These are phyloP conservation scores for Pristionchus exspectatus DNA, from an alignment of 2,888 invertebrate genomes.

Conservation along the genomic window DNA sequence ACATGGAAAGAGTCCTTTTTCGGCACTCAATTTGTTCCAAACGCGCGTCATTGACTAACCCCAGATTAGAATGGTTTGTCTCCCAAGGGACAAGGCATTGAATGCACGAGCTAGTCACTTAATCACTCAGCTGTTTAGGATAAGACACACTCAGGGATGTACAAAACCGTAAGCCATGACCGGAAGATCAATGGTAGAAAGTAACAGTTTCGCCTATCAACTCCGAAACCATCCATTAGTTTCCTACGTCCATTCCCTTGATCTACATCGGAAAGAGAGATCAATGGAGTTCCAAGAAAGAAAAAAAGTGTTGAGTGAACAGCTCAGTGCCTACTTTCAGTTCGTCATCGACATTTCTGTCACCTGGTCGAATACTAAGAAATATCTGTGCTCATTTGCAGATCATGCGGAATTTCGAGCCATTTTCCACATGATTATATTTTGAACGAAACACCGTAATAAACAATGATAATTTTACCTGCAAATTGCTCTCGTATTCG, in stretches of 20 bases:
- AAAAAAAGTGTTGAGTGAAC: background rate
- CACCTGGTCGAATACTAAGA: background rate
- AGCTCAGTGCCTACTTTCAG: background rate
- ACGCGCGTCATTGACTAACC: conserved; percentile 30
- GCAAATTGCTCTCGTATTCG: conserved; percentile 68
- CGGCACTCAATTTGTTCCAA: conserved; percentile 46
- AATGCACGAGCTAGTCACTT: background rate
- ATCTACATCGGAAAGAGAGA: background rate
- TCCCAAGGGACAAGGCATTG: background rate
- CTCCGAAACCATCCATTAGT: background rate
- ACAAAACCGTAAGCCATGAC: background rate
- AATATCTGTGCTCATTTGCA: background rate
- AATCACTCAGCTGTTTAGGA: background rate
- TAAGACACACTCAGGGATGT: background rate
- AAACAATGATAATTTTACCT: conserved; percentile 59
- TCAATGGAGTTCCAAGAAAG: background rate
- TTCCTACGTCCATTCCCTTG: background rate
- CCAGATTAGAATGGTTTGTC: background rate
- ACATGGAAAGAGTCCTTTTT: conserved; percentile 40
- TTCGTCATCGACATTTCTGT: background rate
- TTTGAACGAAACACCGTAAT: background rate
- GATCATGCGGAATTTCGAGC: background rate
- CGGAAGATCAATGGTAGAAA: background rate
- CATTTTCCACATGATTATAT: background rate
- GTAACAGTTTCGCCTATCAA: background rate